Conservation (phyloP, 2,797 vertebrate genomes). For the Alcedo quadribrachys region DNA sequence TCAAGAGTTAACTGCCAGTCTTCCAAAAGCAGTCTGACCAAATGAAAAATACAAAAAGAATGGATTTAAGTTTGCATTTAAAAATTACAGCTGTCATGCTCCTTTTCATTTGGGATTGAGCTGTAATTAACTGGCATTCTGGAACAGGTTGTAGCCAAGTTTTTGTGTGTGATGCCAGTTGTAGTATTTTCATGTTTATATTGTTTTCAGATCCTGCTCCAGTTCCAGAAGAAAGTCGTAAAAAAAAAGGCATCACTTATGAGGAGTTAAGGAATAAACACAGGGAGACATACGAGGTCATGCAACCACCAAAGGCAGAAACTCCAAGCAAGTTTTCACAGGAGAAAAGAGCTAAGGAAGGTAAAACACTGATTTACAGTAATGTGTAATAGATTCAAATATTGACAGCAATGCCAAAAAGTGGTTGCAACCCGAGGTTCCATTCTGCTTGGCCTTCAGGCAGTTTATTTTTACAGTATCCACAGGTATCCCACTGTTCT, state of each 20-base stretch:
- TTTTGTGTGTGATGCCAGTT: not conserved
- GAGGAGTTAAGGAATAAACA: slow-evolving; percentile 91
- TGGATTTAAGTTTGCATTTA: not conserved
- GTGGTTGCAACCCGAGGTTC: not conserved
- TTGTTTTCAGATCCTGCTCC: slow-evolving; percentile 77
- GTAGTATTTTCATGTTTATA: slow-evolving; percentile 36
- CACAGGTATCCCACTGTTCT: not conserved
- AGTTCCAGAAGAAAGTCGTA: slow-evolving; percentile 79
- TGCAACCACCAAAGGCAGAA: slow-evolving; percentile 84
- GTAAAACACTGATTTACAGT: slow-evolving; percentile 69
- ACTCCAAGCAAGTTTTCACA: slow-evolving; percentile 78
- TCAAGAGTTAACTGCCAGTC: not conserved
- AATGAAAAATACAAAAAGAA: not conserved
- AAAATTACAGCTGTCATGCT: not conserved
- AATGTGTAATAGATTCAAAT: not conserved
- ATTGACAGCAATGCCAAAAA: not conserved
- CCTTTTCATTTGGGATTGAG: not conserved
- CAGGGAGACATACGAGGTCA: slow-evolving; percentile 88
- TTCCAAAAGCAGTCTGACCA: not conserved
- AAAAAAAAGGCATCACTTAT: slow-evolving; percentile 84
- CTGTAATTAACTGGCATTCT: not conserved
- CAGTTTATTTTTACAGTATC: not conserved
- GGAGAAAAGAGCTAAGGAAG: slow-evolving; percentile 77
- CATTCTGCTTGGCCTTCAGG: not conserved
- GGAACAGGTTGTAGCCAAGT: not conserved